These are phyloP conservation scores for Trypoxylon attenuatum DNA, from an alignment of 2,888 invertebrate genomes.

Conservation along the genomic window DNA sequence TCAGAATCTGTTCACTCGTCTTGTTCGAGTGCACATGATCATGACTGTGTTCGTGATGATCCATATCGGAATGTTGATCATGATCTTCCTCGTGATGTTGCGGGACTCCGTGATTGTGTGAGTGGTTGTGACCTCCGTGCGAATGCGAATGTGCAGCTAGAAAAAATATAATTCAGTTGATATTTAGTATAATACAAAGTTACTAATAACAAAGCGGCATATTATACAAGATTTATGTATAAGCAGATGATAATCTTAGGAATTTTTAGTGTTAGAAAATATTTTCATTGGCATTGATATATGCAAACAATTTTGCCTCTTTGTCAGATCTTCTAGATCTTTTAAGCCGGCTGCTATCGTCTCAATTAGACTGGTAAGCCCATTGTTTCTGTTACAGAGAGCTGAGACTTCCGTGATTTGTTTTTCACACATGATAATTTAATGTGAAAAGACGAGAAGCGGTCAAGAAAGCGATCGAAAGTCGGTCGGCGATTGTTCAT, in stretches of 20 bases:
- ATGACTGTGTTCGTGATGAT: slow-evolving; percentile 30
- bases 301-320: too few relatives aligned
- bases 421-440: slow-evolving; percentile 8
- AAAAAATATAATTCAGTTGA: slow-evolving; percentile 24
- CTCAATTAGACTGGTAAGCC: too few relatives aligned
- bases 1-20: slow-evolving; percentile 21
- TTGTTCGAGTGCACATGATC: slow-evolving; percentile 10
- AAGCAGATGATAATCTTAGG: too few relatives aligned
- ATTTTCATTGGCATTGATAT: too few relatives aligned
- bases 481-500: slow-evolving; percentile 63
- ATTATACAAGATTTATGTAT: too few relatives aligned
- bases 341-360: too few relatives aligned
- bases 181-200: too few relatives aligned
- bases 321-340: too few relatives aligned
- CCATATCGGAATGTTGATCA: slow-evolving; percentile 27
- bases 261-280: too few relatives aligned
- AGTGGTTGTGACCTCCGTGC: slow-evolving; percentile 34
- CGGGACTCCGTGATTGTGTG: slow-evolving; percentile 3
- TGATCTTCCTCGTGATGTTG: slow-evolving; percentile 18
- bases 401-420: not conserved
- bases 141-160: slow-evolving; percentile 67
- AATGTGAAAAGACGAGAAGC: slow-evolving; percentile 23
- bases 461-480: slow-evolving; percentile 65
- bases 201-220: too few relatives aligned
- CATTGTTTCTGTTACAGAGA: too few relatives aligned